Conservation (phyloP, 1,140 invertebrate species). For the Brevipalpus yothersi region DNA sequence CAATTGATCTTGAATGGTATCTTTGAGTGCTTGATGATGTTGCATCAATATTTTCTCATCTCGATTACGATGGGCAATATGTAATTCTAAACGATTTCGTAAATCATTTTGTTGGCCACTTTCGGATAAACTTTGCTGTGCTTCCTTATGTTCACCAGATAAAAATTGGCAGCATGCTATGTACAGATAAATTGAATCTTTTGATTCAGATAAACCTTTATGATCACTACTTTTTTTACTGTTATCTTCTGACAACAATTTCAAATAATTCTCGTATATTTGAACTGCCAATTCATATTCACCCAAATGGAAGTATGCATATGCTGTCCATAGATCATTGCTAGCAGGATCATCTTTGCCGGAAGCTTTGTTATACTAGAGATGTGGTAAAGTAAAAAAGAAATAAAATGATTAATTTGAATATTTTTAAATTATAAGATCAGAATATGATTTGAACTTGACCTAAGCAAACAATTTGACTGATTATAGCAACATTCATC, state of each 20-base stretch:
- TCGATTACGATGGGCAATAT: conserved; percentile 73
- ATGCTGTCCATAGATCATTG: conserved; percentile 65
- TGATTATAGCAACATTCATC: background rate
- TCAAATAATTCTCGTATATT: conserved; percentile 25
- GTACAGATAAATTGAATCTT: conserved; percentile 30
- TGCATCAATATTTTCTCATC: conserved; percentile 59
- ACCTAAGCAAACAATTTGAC: background rate
- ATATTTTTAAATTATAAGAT: background rate
- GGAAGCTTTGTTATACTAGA: conserved; percentile 26
- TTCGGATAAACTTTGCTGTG: conserved; percentile 21
- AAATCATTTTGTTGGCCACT: conserved; percentile 12
- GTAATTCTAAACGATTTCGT: conserved; percentile 59
- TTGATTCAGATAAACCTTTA: conserved; percentile 17
- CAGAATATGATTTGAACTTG: background rate
- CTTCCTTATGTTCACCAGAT: conserved; percentile 52
- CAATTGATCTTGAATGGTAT: conserved; percentile 77
- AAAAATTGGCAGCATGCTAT: conserved; percentile 87
- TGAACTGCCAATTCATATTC: conserved; percentile 68
- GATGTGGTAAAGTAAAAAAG: background rate
- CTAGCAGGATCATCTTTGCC: conserved; percentile 29
- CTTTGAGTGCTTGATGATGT: conserved; percentile 54
- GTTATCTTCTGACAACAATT: background rate
- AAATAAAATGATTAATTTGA: background rate
- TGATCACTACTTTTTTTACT: conserved; percentile 12
- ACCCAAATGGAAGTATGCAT: conserved; percentile 79